These are phyloP conservation scores for Brachionus paranguensis DNA, from an alignment of 1,140 invertebrate species.

Conservation along the genomic window DNA sequence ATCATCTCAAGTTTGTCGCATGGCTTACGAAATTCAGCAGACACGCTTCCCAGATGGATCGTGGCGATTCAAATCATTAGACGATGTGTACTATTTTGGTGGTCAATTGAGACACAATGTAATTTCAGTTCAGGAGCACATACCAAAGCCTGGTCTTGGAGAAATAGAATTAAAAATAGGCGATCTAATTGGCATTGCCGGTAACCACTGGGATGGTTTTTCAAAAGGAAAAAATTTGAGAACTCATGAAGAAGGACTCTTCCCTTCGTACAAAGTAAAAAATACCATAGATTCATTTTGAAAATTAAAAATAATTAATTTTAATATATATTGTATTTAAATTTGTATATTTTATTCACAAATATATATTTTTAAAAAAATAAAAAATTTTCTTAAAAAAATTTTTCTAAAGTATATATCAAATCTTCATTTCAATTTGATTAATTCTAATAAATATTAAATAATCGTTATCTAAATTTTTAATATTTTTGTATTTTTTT, in stretches of 20 bases:
- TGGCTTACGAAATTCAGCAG: constrained; percentile 96
- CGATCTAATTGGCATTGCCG: constrained; percentile 82
- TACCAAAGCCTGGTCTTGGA: constrained; percentile 58
- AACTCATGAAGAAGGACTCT: constrained; percentile 62
- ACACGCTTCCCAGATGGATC: constrained; percentile 76
- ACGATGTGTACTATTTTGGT: constrained; percentile 95
- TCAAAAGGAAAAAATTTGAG: constrained; percentile 75
- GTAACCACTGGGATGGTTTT: constrained; percentile 94
- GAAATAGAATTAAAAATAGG: constrained; percentile 71
- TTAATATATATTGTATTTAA: too few species aligned
- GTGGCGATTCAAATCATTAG: constrained; percentile 74
- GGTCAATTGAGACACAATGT: constrained; percentile 84
- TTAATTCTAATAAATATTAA: too few species aligned
- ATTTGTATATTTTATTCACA: too few species aligned
- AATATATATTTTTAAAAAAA: too few species aligned
- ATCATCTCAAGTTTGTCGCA: constrained; percentile 88
- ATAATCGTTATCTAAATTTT: too few species aligned
- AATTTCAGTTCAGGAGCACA: constrained; percentile 71
- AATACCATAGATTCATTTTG: neutral
- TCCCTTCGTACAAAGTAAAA: constrained; percentile 56
- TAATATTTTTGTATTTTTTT: too few species aligned
- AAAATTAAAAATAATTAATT: neutral
- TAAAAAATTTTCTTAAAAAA: too few species aligned
- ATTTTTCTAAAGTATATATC: too few species aligned
- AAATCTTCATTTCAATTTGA: too few species aligned